Conservation (phyloP, 2,888 invertebrate species). For the Alsophila aescularia region DNA sequence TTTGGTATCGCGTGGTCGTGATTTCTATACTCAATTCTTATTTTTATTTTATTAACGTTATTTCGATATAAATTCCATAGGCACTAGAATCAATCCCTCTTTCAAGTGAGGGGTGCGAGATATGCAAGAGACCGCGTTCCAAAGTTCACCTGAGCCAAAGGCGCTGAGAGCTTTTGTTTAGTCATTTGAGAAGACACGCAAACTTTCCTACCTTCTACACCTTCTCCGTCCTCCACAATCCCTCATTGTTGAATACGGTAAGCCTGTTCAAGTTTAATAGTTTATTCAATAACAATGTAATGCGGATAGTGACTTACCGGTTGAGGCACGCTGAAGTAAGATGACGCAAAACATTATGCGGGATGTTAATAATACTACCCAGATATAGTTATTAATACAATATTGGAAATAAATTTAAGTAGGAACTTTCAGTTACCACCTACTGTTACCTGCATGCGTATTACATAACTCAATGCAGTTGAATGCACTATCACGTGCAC, state of each 20-base stretch:
- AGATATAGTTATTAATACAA: too few species aligned
- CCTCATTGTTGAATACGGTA: constrained; percentile 37
- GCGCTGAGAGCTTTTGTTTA: constrained; percentile 55
- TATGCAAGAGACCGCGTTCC: constrained; percentile 45
- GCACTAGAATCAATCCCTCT: background rate
- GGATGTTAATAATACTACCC: too few species aligned
- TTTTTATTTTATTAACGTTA: too few species aligned
- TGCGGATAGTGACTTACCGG: background rate
- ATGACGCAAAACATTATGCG: too few species aligned
- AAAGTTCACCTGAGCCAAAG: constrained; percentile 47
- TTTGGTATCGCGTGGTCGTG: background rate
- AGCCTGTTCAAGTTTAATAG: constrained; percentile 33
- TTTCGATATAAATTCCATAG: too few species aligned
- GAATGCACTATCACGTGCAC: too few species aligned
- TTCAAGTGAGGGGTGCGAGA: constrained; percentile 46
- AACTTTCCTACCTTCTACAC: constrained; percentile 29
- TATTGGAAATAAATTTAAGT: too few species aligned
- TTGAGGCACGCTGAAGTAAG: too few species aligned
- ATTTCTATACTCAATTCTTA: too few species aligned
- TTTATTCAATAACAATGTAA: constrained; percentile 17
- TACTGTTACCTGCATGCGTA: too few species aligned
- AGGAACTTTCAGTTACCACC: too few species aligned
- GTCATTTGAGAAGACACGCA: constrained; percentile 54
- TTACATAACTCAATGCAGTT: too few species aligned
- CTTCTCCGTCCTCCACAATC: constrained; percentile 28